A percentile compares a stretch with the other conserved stretches of the same genome.
Evolutionary conservation across 2,797 vertebrate species (phyloP).

Genomic region (Gymnothorax reevesii): DNA sequence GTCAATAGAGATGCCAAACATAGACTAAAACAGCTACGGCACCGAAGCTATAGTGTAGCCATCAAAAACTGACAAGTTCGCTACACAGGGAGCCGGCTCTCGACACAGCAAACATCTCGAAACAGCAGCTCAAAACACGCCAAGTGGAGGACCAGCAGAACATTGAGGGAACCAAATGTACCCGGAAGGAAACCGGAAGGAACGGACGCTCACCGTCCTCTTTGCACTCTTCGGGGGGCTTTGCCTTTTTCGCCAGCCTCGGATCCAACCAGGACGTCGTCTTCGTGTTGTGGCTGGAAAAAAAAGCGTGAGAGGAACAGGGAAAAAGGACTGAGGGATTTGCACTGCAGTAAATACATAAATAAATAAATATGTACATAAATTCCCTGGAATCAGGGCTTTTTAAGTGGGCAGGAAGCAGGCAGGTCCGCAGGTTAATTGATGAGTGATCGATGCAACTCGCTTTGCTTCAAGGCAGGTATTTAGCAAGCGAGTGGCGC

Average conservation of each 20-base stretch:
- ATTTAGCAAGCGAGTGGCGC: constrained; percentile 84
- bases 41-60: background rate
- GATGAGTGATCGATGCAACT: constrained; percentile 85
- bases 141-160: background rate
- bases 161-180: background rate
- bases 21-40: too few species aligned
- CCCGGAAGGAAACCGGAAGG: constrained; percentile 34
- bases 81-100: background rate
- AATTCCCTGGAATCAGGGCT: constrained; percentile 35
- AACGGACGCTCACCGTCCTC: constrained; percentile 89
- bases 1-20: too few species aligned
- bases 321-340: background rate
- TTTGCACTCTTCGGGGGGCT: constrained; percentile 97
- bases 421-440: constrained; percentile 67
- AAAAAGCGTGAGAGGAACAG: constrained; percentile 6
- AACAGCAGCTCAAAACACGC: background rate
- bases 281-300: constrained; percentile 96
- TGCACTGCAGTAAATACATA: constrained; percentile 26
- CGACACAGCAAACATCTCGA: background rate
- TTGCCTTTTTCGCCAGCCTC: constrained; percentile 97
- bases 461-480: constrained; percentile 84
- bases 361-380: background rate
- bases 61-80: background rate
- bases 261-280: constrained; percentile 99
- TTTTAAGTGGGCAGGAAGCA: constrained; percentile 23